Conservation (phyloP, 2,888 invertebrate species). For the Anodontia alba region DNA sequence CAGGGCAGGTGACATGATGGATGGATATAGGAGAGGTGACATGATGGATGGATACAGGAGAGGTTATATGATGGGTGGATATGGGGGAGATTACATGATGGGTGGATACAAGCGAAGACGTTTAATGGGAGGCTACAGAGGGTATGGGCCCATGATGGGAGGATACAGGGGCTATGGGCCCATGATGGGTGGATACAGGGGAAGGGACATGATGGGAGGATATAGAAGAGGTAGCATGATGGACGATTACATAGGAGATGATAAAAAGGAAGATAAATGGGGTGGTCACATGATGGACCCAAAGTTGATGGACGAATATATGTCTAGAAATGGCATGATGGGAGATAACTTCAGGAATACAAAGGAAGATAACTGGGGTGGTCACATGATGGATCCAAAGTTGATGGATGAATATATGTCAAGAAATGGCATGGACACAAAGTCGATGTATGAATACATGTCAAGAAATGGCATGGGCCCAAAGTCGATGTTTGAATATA, state of each 20-base stretch:
- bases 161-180: slow-evolving; percentile 5
- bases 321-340: slow-evolving; percentile 13
- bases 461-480: not conserved
- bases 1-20: slow-evolving; percentile 38
- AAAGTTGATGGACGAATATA: slow-evolving; percentile 13
- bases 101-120: slow-evolving; percentile 12
- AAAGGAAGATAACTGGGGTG: no score
- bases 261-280: slow-evolving; percentile 21
- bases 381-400: slow-evolving; percentile 44
- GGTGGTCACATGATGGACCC: slow-evolving; percentile 37
- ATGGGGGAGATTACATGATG: slow-evolving; percentile 43
- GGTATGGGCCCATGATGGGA: no score
- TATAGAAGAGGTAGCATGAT: no score
- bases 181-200: slow-evolving; percentile 34
- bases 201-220: slow-evolving; percentile 9
- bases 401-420: slow-evolving; percentile 35
- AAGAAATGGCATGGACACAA: slow-evolving; percentile 47
- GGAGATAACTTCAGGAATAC: no score
- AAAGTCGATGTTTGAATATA: not conserved
- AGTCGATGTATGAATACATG: not conserved
- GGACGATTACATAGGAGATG: not conserved
- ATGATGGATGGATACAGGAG: slow-evolving; percentile 45
- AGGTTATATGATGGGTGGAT: slow-evolving; percentile 53
- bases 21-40: slow-evolving; percentile 19
- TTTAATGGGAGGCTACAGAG: slow-evolving; percentile 6